Evolutionary conservation across 2,113 vertebrate genomes (phyloP), one percentile per base, ranked within the genome.

Genomic region (Plecotus auritus): DNA sequence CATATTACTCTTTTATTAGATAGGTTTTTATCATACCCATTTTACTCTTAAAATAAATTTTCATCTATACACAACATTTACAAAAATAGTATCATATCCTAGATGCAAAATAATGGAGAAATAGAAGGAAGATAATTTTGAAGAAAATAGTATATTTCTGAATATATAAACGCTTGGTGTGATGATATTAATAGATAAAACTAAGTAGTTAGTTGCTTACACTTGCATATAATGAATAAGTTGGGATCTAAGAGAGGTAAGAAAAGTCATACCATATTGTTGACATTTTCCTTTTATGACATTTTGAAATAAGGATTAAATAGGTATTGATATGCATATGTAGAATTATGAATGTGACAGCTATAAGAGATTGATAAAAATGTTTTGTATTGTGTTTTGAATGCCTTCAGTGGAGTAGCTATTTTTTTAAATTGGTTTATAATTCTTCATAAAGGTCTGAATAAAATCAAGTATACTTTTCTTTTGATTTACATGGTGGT

Each of bases 21-120:
- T n/a, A n/a, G n/a, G n/a, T n/a, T 42, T 93, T 85, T 74, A 90
- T 83, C 37, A 69, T 66, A 61, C 7, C 35, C 18, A 64, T 93
- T 93, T 94, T 80, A 83, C n/a, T 42, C 45, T 93, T 90, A 51
- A 88, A 88, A 70, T 80, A 56, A 96, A 70, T 13, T 83, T 78
- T 18, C 5, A 17, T 74, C 12, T 64, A 9, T 70, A 80, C 9
- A 83, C 23, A 73, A 2, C 32, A 69, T 45, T 87, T 81, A 66
- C 7, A 94, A 94, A 84, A 92, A 72, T 64, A 54, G 26, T 54
- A 51, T 30, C 74, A 78, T 84, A 78, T 93, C 17, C 49, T 83
- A 73, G 49, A 89, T 88, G 13, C 11, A 82, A 85, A 61, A 72
- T 70, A 83, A 35, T 67, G 45, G 69, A 90, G 59, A 92, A 77